These are phyloP conservation scores for Verasper variegatus DNA, from an alignment of 2,113 vertebrate species.

Conservation along the genomic window DNA sequence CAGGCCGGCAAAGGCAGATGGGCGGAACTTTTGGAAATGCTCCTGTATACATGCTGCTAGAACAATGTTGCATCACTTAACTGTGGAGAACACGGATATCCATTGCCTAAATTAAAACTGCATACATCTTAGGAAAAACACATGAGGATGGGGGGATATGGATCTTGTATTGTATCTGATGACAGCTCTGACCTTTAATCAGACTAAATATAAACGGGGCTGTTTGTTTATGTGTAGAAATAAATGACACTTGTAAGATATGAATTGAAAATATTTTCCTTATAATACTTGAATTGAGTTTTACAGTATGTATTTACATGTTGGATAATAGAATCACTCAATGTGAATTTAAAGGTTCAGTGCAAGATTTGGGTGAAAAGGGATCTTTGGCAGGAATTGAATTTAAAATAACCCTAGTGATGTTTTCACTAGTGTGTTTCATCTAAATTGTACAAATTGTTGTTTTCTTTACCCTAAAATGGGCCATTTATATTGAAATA, in stretches of 20 bases:
- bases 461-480: too few species aligned
- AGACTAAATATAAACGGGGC: not conserved
- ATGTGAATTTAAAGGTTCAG: not conserved
- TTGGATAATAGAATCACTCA: not conserved
- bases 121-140: slow-evolving; percentile 11
- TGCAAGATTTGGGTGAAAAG: too few species aligned
- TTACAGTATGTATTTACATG: not conserved
- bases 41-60: slow-evolving; percentile 22
- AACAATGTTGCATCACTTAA: slow-evolving; percentile 41
- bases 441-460: too few species aligned
- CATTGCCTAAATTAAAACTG: slow-evolving; percentile 24
- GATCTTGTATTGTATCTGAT: not conserved
- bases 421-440: too few species aligned
- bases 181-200: slow-evolving; percentile 9
- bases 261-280: not conserved
- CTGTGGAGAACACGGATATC: slow-evolving; percentile 45
- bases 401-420: too few species aligned
- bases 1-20: slow-evolving; percentile 26
- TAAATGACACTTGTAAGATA: not conserved
- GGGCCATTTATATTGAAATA: too few species aligned
- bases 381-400: too few species aligned
- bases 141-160: too few species aligned
- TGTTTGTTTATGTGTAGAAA: not conserved
- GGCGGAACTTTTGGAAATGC: slow-evolving; percentile 24
- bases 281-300: not conserved